Evolutionary conservation across 2,113 vertebrate genomes (phyloP).

Genomic region (Forbesichthys papilliferus): DNA sequence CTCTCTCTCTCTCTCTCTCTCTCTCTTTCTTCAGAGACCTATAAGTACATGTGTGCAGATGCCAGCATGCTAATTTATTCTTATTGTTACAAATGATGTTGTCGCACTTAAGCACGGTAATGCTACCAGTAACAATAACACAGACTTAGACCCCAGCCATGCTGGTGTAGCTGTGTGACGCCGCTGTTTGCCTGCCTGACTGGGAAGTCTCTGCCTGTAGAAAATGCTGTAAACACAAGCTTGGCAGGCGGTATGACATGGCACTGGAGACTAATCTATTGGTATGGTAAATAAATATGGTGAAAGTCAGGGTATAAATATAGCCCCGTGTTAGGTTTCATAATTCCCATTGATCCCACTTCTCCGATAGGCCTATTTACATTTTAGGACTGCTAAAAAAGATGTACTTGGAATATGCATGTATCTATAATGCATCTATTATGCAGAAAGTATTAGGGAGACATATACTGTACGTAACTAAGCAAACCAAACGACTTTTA

Average conservation of each 20-base stretch:
- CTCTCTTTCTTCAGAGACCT: conserved; percentile 11
- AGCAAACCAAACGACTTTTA: too few species aligned
- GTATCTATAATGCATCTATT: too few species aligned
- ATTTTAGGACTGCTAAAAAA: too few species aligned
- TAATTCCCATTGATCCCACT: conserved; percentile 30
- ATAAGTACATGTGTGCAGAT: conserved; percentile 52
- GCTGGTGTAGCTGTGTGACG: conserved; percentile 41
- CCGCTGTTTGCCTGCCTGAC: conserved; percentile 32
- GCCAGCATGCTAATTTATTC: conserved; percentile 56
- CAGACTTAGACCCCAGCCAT: conserved; percentile 13
- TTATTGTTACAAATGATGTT: conserved; percentile 67
- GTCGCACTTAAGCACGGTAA: conserved; percentile 58
- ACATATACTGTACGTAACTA: too few species aligned
- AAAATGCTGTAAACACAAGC: conserved; percentile 53
- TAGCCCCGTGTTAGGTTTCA: conserved; percentile 39
- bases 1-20: neutral
- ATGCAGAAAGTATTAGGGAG: too few species aligned
- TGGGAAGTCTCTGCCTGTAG: conserved; percentile 28
- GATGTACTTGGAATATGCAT: too few species aligned
- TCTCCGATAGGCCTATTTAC: neutral
- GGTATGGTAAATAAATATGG: conserved; percentile 39
- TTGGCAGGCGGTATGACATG: conserved; percentile 29
- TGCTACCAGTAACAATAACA: conserved; percentile 69
- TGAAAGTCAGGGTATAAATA: conserved; percentile 46
- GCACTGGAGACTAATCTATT: conserved; percentile 33